Conservation (phyloP, 2,113 vertebrate species). For the Xyliphius kryptos region DNA sequence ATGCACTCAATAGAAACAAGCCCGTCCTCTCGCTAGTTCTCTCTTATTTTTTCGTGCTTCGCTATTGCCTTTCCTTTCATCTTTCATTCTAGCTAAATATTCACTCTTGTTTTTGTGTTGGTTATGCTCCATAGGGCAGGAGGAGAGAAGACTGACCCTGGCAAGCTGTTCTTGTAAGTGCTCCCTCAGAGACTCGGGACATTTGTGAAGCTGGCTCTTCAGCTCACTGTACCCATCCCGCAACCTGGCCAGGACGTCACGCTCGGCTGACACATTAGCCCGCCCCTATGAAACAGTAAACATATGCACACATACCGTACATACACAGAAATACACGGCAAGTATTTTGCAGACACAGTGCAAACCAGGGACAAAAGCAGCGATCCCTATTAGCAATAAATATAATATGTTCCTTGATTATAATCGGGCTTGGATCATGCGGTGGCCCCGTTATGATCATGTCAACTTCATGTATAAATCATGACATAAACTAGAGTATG, state of each 20-base stretch:
- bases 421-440: too few species aligned
- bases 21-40: too few species aligned
- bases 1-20: too few species aligned
- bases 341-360: background rate
- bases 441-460: too few species aligned
- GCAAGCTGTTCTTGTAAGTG: constrained; percentile 92
- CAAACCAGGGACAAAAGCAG: background rate
- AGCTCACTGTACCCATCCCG: constrained; percentile 86
- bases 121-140: background rate
- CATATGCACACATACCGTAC: constrained; percentile 28
- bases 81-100: too few species aligned
- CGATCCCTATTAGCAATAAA: too few species aligned
- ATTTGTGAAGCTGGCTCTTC: constrained; percentile 94
- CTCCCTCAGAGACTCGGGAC: constrained; percentile 93
- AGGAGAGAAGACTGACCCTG: constrained; percentile 82
- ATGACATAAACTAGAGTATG: too few species aligned
- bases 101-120: constrained; percentile 11
- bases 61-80: too few species aligned
- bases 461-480: too few species aligned
- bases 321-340: constrained; percentile 31
- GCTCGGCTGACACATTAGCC: constrained; percentile 90
- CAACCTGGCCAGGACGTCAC: constrained; percentile 86
- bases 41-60: too few species aligned
- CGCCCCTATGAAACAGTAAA: constrained; percentile 78
- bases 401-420: background rate